phyloP scores from a whole-genome alignment of 1,140 invertebrate genomes.

The Eupeodes corollae region DNA sequence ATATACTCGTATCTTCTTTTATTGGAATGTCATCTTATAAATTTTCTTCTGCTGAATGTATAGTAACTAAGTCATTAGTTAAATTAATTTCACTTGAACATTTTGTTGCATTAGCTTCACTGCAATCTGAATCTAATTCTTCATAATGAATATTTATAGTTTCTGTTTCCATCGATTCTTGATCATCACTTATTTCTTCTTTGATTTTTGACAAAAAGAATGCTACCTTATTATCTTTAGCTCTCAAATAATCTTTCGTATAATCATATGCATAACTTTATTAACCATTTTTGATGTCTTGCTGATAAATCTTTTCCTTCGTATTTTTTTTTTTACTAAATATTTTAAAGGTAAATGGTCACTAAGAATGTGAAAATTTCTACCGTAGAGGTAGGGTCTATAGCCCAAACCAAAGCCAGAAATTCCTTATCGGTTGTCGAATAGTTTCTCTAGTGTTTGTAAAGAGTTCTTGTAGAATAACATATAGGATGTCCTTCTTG shows the following conservation, averaged over 20 bases:
- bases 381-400: slow-evolving; percentile 38
- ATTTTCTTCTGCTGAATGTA: too few species aligned
- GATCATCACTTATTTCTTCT: too few species aligned
- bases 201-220: too few species aligned
- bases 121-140: too few species aligned
- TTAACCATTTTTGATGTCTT: slow-evolving; percentile 4
- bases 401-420: slow-evolving; percentile 38
- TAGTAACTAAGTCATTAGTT: too few species aligned
- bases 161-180: too few species aligned
- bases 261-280: slow-evolving; percentile 3
- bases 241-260: slow-evolving; percentile 3
- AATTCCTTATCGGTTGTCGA: slow-evolving; percentile 35
- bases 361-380: too few species aligned
- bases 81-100: too few species aligned
- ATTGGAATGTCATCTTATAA: too few species aligned
- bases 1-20: too few species aligned
- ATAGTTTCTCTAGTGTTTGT: slow-evolving; percentile 33
- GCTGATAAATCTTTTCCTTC: slow-evolving; percentile 4
- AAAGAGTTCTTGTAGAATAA: slow-evolving; percentile 35
- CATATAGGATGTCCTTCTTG: slow-evolving; percentile 17
- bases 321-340: slow-evolving; percentile 2
- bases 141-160: too few species aligned
- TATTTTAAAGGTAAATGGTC: slow-evolving; percentile 22
- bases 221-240: slow-evolving; percentile 4
- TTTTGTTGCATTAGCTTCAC: too few species aligned